phyloP scores from a whole-genome alignment of 2,113 vertebrate species.

The Cebus imitator region DNA sequence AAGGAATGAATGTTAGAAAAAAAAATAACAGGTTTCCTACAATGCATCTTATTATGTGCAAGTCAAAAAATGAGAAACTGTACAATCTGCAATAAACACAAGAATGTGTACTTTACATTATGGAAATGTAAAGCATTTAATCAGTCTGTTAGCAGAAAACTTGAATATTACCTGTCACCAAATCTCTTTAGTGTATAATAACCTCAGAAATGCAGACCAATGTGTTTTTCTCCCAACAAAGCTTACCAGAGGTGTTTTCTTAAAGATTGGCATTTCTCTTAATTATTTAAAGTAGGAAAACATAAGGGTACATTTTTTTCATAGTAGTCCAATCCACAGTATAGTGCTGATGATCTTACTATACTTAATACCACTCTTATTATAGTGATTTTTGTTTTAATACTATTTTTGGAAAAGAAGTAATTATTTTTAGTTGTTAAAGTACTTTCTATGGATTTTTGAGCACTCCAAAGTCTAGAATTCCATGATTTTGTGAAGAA shows the following conservation, averaged over 20 bases:
- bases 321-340: not conserved
- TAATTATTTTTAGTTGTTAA: not conserved
- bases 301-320: not conserved
- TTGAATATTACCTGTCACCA: not conserved
- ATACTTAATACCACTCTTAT: not conserved
- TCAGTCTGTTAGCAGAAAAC: not conserved
- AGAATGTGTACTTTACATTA: not conserved
- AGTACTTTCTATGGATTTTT: not conserved
- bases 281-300: not conserved
- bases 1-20: not conserved
- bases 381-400: not conserved
- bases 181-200: not conserved
- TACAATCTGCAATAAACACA: not conserved
- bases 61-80: conserved; percentile 34
- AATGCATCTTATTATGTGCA: conserved; percentile 26
- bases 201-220: not conserved
- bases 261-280: not conserved
- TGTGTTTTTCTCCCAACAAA: not conserved
- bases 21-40: conserved; percentile 7
- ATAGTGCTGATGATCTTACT: not conserved
- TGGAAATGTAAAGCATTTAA: not conserved
- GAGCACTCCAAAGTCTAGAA: not conserved
- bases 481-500: not conserved
- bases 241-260: not conserved
- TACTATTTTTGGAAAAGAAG: not conserved